These are phyloP conservation scores for Scomber colias DNA, from an alignment of 2,113 vertebrate species.

Conservation along the genomic window DNA sequence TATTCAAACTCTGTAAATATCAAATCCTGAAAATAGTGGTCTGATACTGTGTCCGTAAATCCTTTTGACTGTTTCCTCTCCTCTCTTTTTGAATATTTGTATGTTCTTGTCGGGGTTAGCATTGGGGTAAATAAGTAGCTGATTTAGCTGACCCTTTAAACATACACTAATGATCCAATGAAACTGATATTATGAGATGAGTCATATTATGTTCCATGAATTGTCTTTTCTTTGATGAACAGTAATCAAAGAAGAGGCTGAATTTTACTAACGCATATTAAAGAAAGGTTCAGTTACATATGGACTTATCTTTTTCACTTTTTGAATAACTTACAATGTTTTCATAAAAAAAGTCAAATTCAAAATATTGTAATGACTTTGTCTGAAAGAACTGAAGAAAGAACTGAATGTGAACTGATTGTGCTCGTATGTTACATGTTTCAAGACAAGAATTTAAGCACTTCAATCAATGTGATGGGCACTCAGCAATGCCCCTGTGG, in stretches of 20 bases:
- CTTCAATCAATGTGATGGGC: conserved; percentile 27
- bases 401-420: conserved; percentile 24
- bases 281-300: not conserved
- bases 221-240: not conserved
- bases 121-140: not conserved
- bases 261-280: not conserved
- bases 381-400: conserved; percentile 9
- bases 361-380: conserved; percentile 1
- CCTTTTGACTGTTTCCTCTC: conserved; percentile 3
- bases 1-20: not conserved
- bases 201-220: not conserved
- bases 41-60: no score
- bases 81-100: not conserved
- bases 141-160: not conserved
- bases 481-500: conserved; percentile 3
- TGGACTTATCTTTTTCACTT: not conserved
- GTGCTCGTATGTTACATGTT: conserved; percentile 5
- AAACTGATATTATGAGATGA: not conserved
- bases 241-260: not conserved
- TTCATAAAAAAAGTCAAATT: conserved; percentile 6
- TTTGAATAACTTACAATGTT: not conserved
- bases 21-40: no score
- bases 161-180: not conserved
- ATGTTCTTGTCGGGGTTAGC: not conserved
- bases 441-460: conserved; percentile 19